Percentiles rank a stretch among this genome's conserved stretches.
These are phyloP conservation scores for Acleris sparsana DNA, from an alignment of 2,888 invertebrate genomes.

Conservation along the genomic window DNA sequence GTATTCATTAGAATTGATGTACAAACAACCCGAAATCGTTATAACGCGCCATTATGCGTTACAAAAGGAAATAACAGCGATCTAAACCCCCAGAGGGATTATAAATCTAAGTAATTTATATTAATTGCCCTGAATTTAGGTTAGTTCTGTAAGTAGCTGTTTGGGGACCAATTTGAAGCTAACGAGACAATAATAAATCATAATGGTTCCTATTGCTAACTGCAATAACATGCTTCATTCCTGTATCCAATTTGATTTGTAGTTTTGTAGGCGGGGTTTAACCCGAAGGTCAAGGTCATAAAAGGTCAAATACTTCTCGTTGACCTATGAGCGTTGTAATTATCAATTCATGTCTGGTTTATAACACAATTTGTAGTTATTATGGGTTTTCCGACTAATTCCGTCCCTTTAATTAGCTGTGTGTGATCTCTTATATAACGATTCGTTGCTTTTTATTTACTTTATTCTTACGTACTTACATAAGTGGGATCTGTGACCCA, in stretches of 20 bases:
- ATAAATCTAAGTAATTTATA: slow-evolving; percentile 80
- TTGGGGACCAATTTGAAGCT: slow-evolving; percentile 68
- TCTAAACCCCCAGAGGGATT: slow-evolving; percentile 71
- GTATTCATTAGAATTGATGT: slow-evolving; percentile 64
- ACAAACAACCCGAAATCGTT: slow-evolving; percentile 54
- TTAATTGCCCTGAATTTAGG: slow-evolving; percentile 74
- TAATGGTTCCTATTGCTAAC: slow-evolving; percentile 48
- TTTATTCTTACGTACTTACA: too few relatives aligned
- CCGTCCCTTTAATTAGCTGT: too few relatives aligned
- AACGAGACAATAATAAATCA: slow-evolving; percentile 67
- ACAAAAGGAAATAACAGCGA: slow-evolving; percentile 67
- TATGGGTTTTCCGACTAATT: too few relatives aligned
- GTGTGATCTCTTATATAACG: too few relatives aligned
- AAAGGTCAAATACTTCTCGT: not conserved
- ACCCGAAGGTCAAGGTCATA: not conserved
- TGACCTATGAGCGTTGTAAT: not conserved
- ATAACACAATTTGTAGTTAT: too few relatives aligned
- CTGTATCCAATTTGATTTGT: slow-evolving; percentile 4
- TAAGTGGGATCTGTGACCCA: too few relatives aligned
- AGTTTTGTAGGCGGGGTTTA: not conserved
- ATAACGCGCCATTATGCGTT: slow-evolving; percentile 60
- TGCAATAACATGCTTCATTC: slow-evolving; percentile 12
- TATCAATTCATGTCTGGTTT: too few relatives aligned
- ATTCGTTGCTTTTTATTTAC: too few relatives aligned
- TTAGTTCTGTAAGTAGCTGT: slow-evolving; percentile 70